Conservation (phyloP, 2,797 vertebrate genomes). For the Neosilurus hyrtlii region DNA sequence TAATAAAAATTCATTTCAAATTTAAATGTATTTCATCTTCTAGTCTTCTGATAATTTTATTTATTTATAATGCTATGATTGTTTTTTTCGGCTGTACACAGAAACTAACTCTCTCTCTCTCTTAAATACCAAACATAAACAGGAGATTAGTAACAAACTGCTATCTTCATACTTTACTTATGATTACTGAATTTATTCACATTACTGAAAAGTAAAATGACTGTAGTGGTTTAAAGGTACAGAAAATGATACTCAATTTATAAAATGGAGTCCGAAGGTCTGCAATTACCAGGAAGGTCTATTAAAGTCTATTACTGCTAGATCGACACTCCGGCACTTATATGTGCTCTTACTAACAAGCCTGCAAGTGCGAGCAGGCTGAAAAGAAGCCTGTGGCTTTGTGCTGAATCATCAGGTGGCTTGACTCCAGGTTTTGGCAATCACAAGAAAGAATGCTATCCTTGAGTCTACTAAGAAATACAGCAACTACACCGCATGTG, state of each 20-base stretch:
- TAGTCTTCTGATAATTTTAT: not conserved
- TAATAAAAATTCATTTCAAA: no score
- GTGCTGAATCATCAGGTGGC: constrained; percentile 46
- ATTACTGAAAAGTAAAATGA: not conserved
- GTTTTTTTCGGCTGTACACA: not conserved
- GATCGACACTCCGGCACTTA: constrained; percentile 35
- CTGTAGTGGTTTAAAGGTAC: not conserved
- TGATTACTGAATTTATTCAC: no score
- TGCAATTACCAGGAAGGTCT: constrained; percentile 6
- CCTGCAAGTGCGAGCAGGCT: constrained; percentile 38
- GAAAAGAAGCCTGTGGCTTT: constrained; percentile 26
- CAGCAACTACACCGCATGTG: not conserved
- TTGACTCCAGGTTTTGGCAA: constrained; percentile 40
- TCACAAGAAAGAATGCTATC: constrained; percentile 32
- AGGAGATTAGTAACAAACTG: not conserved
- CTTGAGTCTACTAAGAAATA: not conserved
- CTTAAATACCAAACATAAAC: not conserved
- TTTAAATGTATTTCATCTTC: not conserved
- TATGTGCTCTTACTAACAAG: constrained; percentile 39
- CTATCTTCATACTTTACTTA: not conserved
- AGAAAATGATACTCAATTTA: not conserved
- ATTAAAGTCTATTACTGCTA: constrained; percentile 32
- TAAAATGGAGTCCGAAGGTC: not conserved
- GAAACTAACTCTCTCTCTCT: not conserved
- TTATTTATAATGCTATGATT: not conserved